Evolutionary conservation across 2,113 vertebrate genomes (phyloP), one percentile per base, ranked within the genome.

Genomic region (Brienomyrus brachyistius): DNA sequence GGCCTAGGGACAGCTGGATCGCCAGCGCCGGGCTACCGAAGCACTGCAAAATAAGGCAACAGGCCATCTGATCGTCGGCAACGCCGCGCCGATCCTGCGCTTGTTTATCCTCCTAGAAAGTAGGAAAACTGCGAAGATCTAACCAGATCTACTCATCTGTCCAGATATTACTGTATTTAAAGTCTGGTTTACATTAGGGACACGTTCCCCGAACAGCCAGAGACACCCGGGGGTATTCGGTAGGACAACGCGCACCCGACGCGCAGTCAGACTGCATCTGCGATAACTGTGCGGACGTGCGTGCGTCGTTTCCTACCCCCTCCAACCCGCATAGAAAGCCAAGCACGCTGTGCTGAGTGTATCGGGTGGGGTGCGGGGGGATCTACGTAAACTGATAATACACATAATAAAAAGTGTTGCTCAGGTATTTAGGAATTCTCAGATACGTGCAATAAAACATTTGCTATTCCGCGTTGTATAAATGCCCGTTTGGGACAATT

Each of bases 111-210:
- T 45, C 43, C 82, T 21, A 51, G 43, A 23, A 59, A 43, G 56
- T 66, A 62, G 17, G 21, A 45, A 62, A 88, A 88, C 17, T 3
- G 35, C 6, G 23, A 43, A 88, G 85, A 87, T 87, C 85, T 21
- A 86, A 66, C 35, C 56, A 88, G 56, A 88, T 21, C 35, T 59
- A 62, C 56, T 62, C 40, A 43, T 88, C 86, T 40, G 87, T 88
- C 4, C 52, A 9, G 8, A 88, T 56, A 88, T 66, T 40, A 66
- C 54, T 45, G 19, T 66, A 88, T 88, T 88, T 88, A 54, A 66
- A 66, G 54, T 66, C 8, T 40, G 86, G 27, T 87, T 87, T 31
- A 62, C 87, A 66, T 66, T 9, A 13, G 19, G 6, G 87, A 66
- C 47, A 43, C 47, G 40, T 19, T 80, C 13, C 56, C 35, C 19